A percentile compares a stretch with the other conserved stretches of the same genome.
Evolutionary conservation across 2,888 invertebrate genomes (phyloP).

Genomic region (Thysanoteuthis rhombus): DNA sequence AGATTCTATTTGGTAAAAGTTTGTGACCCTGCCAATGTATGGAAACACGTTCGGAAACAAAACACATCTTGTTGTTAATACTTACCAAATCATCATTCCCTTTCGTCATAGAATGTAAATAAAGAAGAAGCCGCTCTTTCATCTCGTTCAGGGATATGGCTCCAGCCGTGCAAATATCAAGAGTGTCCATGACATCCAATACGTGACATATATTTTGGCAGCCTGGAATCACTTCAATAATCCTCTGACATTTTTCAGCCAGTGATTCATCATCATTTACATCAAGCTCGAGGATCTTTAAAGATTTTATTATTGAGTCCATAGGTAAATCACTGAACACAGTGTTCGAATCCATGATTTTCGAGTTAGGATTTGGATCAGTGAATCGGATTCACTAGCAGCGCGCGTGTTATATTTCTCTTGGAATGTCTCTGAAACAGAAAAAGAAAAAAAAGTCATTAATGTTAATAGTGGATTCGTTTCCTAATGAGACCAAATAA

Average conservation of each 20-base stretch:
- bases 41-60: no score
- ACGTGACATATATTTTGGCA: not conserved
- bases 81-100: not conserved
- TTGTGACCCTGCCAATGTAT: no score
- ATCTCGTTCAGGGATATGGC: not conserved
- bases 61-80: not conserved
- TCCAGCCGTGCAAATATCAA: not conserved
- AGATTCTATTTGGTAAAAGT: no score
- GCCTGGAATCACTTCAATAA: not conserved
- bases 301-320: not conserved
- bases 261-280: not conserved
- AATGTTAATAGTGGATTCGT: not conserved
- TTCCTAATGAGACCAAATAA: no score
- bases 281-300: not conserved
- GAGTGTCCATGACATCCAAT: not conserved
- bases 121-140: not conserved
- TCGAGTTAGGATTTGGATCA: no score
- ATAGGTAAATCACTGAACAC: not conserved
- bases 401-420: no score
- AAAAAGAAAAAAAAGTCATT: not conserved
- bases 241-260: not conserved
- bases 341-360: not conserved
- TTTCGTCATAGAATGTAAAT: not conserved
- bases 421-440: not conserved
- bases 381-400: no score